Percentiles rank a stretch among this genome's conserved stretches.
Conservation (phyloP, 2,113 vertebrate species). For the Apus apus region DNA sequence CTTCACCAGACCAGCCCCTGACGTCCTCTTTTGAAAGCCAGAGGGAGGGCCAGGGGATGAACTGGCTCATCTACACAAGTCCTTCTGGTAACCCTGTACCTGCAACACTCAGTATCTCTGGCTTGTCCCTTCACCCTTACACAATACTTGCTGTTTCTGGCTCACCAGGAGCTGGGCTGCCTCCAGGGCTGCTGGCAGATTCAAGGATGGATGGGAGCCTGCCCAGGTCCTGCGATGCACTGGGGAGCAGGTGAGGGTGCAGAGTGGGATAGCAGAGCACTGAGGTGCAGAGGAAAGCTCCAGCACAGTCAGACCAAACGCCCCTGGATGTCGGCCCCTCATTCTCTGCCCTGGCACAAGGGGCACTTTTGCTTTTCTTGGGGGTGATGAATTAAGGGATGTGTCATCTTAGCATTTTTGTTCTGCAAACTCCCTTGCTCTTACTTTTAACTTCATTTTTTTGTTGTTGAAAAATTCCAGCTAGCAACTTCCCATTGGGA, state of each 20-base stretch:
- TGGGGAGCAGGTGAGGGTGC: background rate
- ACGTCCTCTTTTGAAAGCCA: background rate
- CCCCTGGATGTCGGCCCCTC: background rate
- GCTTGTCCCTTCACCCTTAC: background rate
- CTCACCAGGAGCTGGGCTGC: background rate
- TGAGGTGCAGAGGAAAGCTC: accelerated
- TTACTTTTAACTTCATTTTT: background rate
- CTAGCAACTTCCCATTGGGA: background rate
- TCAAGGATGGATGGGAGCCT: accelerated
- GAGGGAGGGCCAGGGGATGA: background rate
- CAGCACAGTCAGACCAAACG: accelerated
- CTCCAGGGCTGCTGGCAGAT: background rate
- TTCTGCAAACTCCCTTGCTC: background rate
- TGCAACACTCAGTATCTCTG: background rate
- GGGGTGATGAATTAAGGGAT: background rate
- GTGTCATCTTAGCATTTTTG: background rate
- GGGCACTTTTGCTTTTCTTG: background rate
- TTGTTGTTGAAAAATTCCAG: background rate
- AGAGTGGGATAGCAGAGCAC: accelerated
- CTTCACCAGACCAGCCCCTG: background rate
- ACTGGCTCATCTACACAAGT: background rate
- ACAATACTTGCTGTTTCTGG: background rate
- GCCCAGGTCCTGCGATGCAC: background rate
- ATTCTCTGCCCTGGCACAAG: background rate
- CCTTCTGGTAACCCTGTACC: background rate